Conservation (phyloP, 2,113 vertebrate genomes). For the Pogonocichla stellata region DNA sequence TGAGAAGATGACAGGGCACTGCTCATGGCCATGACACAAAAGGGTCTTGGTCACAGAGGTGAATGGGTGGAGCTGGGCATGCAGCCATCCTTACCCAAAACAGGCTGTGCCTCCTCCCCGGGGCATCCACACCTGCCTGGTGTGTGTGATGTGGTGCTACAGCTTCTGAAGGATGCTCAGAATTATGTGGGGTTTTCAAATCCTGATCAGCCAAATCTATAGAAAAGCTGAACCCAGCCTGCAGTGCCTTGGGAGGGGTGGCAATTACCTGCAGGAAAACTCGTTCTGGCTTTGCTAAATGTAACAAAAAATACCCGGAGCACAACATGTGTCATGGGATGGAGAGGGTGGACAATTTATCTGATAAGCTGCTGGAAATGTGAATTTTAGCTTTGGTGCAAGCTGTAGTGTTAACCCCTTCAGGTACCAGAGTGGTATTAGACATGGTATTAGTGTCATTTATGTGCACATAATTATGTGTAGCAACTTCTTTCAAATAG, state of each 20-base stretch:
- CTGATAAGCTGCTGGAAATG: background rate
- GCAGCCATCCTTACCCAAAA: background rate
- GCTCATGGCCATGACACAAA: background rate
- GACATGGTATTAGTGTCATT: background rate
- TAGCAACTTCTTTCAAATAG: conserved; percentile 1
- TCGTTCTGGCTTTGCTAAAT: background rate
- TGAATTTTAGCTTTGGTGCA: background rate
- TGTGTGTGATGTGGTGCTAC: background rate
- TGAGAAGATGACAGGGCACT: background rate
- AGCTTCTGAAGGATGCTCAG: background rate
- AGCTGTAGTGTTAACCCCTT: background rate
- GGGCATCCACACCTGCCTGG: rapidly evolving
- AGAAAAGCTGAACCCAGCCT: background rate
- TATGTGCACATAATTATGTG: background rate
- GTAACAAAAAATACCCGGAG: background rate
- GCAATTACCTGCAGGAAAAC: background rate
- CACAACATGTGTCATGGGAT: rapidly evolving
- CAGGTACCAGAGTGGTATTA: background rate
- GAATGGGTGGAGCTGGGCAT: background rate
- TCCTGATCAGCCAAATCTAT: background rate
- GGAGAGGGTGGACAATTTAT: background rate
- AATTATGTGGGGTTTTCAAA: background rate
- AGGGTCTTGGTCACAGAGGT: background rate
- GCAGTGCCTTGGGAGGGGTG: background rate
- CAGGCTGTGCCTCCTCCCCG: background rate